Evolutionary conservation across 2,888 invertebrate genomes (phyloP), one percentile per base, ranked within the genome.

Genomic region (Cheiracanthium punctorium): DNA sequence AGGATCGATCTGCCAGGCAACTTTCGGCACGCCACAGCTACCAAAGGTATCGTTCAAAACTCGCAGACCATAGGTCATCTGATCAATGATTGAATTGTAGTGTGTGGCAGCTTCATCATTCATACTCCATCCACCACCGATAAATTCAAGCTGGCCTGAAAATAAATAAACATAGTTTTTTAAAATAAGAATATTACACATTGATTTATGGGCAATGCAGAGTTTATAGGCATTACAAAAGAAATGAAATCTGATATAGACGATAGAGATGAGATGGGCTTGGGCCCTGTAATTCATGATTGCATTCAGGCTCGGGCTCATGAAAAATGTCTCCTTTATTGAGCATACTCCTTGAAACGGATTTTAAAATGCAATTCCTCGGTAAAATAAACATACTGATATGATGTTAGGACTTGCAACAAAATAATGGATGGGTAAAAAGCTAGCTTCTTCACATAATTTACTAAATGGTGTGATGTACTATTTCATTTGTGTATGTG

Each of bases 1-100:
- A 33, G 93, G 93, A 89, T 93, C 93, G 69, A 93, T 93, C 90
- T 93, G 93, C 93, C 93, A 93, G 8, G 92, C 93, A 1, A 92
- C 91, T 72, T 91, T 91, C 0, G 93, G 93, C 70, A 91, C 89
- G 8, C 91, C 93, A 89, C 93, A 93, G 28, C 90, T 90, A 7
- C 91, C 91, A 88, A 91, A 92, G 0, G 90, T 88, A 29, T 89
- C 89, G 65, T 88, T 88, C 17, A 89, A 75, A 52, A 87, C 70
- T 69, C 87, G 52, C 10, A 93, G 91, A 5, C 93, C 93, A 1
- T 92, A 89, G 0, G 93, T 92, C 91, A 93, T 93, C 89, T 93
- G 93, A 89, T 93, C 93, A 76, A 93, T 93, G 79, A 93, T 93
- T 84, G 92, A 92, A 79, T 91, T 91, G 89, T 93, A 93, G 89